phyloP scores from a whole-genome alignment of 2,113 vertebrate species.

The Dromaius novaehollandiae region DNA sequence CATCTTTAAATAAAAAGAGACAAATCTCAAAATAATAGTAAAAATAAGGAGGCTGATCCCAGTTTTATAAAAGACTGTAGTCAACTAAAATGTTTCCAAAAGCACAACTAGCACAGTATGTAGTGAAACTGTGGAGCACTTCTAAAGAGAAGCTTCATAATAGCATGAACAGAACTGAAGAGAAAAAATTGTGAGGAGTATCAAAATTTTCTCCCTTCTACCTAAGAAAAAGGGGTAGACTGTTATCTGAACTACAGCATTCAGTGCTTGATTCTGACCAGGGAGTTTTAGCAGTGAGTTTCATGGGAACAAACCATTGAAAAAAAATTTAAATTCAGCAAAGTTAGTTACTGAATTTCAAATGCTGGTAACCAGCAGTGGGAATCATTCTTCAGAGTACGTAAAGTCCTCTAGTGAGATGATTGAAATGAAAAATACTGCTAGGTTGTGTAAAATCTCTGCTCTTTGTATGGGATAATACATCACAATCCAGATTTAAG shows the following conservation, averaged over 20 bases:
- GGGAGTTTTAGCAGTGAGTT: neutral
- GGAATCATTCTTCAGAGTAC: neutral
- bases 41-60: neutral
- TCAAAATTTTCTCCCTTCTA: neutral
- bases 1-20: neutral
- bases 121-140: neutral
- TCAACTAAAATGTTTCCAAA: neutral
- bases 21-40: neutral
- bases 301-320: neutral
- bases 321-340: neutral
- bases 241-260: neutral
- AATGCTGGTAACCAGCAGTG: neutral
- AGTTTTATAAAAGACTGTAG: neutral
- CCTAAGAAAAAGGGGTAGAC: fast-evolving
- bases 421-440: neutral
- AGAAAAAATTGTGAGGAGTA: neutral
- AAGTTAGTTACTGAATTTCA: neutral
- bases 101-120: neutral
- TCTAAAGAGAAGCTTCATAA: neutral
- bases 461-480: neutral
- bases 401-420: neutral
- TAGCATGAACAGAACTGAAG: neutral
- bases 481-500: neutral
- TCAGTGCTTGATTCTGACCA: neutral
- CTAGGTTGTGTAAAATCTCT: neutral